These are phyloP conservation scores for Trematocara marginatum DNA, from an alignment of 2,113 vertebrate genomes.

Conservation along the genomic window DNA sequence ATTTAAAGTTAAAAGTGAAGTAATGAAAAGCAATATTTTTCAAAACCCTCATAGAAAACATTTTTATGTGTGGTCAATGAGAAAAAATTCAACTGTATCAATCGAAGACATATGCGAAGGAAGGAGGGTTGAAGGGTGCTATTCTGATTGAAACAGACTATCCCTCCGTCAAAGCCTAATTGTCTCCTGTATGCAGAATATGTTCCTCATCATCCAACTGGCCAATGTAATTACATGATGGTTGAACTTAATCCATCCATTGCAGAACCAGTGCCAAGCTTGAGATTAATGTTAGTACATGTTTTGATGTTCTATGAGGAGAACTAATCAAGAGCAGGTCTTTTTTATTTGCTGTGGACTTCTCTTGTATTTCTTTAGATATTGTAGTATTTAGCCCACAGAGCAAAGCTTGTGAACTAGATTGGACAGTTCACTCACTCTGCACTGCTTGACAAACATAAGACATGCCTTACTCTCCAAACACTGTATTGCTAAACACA, in stretches of 20 bases:
- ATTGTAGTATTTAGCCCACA: background rate
- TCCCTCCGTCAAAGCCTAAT: slow-evolving; percentile 14
- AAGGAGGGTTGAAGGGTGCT: background rate
- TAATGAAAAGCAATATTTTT: slow-evolving; percentile 40
- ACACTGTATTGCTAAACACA: background rate
- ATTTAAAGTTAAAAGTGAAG: slow-evolving; percentile 23
- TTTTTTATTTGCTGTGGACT: background rate
- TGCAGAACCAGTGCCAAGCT: background rate
- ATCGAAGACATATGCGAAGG: slow-evolving; percentile 32
- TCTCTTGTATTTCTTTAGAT: background rate
- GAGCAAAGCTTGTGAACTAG: background rate
- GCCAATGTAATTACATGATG: slow-evolving; percentile 5
- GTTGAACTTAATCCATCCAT: slow-evolving; percentile 14
- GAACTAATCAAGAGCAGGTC: background rate
- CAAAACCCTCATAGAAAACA: background rate
- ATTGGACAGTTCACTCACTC: background rate
- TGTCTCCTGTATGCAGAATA: slow-evolving; percentile 3
- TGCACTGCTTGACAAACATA: background rate
- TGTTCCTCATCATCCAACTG: slow-evolving; percentile 30
- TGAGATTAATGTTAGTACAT: background rate
- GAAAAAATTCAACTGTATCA: slow-evolving; percentile 28
- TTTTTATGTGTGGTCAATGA: slow-evolving; percentile 24
- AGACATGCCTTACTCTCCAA: background rate
- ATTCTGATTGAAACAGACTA: slow-evolving; percentile 28
- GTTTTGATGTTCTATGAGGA: background rate